Conservation (phyloP, 2,113 vertebrate species). For the Hydrolagus affinis region DNA sequence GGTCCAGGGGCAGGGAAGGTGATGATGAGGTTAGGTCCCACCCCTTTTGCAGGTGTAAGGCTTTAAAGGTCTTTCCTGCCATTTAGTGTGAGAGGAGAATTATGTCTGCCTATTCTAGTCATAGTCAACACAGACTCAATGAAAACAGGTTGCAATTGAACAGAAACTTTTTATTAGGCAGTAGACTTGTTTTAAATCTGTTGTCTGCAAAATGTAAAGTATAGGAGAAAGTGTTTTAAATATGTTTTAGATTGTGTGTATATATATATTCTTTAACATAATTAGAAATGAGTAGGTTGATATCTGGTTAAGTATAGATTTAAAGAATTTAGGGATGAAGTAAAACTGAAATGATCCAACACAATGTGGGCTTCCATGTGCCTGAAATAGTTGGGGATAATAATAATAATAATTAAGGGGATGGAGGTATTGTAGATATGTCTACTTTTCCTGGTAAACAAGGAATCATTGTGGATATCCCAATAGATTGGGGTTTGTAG, state of each 20-base stretch:
- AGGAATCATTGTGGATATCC: no score
- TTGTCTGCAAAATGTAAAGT: no score
- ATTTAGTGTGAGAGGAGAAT: not conserved
- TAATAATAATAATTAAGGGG: no score
- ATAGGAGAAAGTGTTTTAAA: not conserved
- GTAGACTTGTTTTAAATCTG: not conserved
- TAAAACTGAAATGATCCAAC: not conserved
- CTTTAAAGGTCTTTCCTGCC: conserved; percentile 14
- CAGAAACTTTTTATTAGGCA: not conserved
- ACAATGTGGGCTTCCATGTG: not conserved
- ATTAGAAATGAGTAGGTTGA: not conserved
- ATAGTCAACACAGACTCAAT: no score
- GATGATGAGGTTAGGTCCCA: not conserved
- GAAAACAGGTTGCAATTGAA: not conserved
- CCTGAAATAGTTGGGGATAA: no score
- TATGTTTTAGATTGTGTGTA: not conserved
- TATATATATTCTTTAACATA: not conserved
- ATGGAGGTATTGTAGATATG: no score
- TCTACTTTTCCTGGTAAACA: no score
- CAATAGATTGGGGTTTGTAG: no score
- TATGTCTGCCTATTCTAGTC: not conserved
- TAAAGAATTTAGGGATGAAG: not conserved
- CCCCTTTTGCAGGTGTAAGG: not conserved
- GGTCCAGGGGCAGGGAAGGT: not conserved
- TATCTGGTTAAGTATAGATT: not conserved